A percentile compares a stretch with the other conserved stretches of the same genome.
Conservation (phyloP, 1,140 invertebrate species). For the Ceratina calcarata region DNA sequence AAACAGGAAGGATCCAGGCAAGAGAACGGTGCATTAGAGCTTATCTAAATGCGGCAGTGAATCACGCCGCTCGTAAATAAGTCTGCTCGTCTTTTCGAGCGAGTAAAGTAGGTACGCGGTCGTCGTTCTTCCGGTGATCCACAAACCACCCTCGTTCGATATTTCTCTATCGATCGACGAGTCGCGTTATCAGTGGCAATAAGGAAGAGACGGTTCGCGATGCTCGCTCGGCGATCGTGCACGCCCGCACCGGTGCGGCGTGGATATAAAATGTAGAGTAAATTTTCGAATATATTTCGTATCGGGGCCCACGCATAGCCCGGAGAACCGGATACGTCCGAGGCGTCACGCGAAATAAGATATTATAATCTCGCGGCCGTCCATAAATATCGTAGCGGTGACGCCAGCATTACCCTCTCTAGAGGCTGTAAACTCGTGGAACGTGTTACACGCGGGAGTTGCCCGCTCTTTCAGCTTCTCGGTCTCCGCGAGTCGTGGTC, state of each 20-base stretch:
- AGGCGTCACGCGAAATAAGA: constrained; percentile 70
- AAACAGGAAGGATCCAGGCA: constrained; percentile 29
- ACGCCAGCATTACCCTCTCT: constrained; percentile 66
- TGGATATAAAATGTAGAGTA: constrained; percentile 62
- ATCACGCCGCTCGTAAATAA: constrained; percentile 55
- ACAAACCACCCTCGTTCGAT: background rate
- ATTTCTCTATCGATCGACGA: constrained; percentile 27
- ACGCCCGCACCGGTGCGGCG: background rate
- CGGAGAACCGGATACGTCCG: constrained; percentile 69
- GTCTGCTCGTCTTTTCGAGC: constrained; percentile 24
- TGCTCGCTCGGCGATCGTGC: background rate
- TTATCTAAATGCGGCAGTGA: constrained; percentile 51
- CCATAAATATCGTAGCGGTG: constrained; percentile 72
- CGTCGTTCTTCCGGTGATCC: constrained; percentile 35
- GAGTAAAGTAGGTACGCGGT: constrained; percentile 46
- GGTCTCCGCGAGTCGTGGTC: background rate
- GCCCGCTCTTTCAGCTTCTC: constrained; percentile 8
- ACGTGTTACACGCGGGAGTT: constrained; percentile 66
- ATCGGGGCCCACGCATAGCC: constrained; percentile 50
- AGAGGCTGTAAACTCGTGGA: constrained; percentile 70
- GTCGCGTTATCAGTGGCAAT: constrained; percentile 17
- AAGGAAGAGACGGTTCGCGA: constrained; percentile 24
- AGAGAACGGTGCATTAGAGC: constrained; percentile 45
- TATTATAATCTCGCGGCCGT: constrained; percentile 71
- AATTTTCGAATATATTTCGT: constrained; percentile 53